phyloP scores from a whole-genome alignment of 2,797 vertebrate species.

The Margarornis squamiger region DNA sequence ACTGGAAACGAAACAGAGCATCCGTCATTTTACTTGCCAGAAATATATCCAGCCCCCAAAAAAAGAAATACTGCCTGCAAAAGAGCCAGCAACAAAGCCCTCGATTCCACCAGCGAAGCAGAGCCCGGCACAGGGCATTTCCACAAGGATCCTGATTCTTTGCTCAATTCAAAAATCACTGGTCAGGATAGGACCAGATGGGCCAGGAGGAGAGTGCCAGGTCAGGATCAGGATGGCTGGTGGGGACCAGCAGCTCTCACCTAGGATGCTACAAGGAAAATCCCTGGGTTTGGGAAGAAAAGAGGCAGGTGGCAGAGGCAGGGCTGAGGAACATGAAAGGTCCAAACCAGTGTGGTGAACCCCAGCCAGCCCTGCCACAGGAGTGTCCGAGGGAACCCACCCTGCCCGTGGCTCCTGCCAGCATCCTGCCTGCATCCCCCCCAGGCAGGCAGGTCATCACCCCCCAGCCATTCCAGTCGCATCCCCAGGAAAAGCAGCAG shows the following conservation, averaged over 20 bases:
- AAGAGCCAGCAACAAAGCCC: conserved; percentile 74
- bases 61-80: conserved; percentile 76
- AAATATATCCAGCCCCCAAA: conserved; percentile 78
- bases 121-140: conserved; percentile 51
- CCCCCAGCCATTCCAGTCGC: not conserved
- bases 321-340: not conserved
- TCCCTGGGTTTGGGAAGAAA: not conserved
- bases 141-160: conserved; percentile 60
- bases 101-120: conserved; percentile 59
- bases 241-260: not conserved
- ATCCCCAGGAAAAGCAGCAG: conserved; percentile 18
- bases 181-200: not conserved
- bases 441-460: not conserved
- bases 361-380: rapidly evolving
- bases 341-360: not conserved
- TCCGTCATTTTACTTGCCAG: conserved; percentile 78
- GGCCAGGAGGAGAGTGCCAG: not conserved
- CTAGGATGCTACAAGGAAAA: not conserved
- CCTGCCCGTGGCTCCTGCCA: rapidly evolving
- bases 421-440: not conserved
- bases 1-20: conserved; percentile 72
- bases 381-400: not conserved
- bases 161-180: not conserved
- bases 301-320: not conserved
- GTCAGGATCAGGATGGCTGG: not conserved